Evolutionary conservation across 35 echinoderm and acorn worm species (phyloP).

Genomic region (Diadema setosum): DNA sequence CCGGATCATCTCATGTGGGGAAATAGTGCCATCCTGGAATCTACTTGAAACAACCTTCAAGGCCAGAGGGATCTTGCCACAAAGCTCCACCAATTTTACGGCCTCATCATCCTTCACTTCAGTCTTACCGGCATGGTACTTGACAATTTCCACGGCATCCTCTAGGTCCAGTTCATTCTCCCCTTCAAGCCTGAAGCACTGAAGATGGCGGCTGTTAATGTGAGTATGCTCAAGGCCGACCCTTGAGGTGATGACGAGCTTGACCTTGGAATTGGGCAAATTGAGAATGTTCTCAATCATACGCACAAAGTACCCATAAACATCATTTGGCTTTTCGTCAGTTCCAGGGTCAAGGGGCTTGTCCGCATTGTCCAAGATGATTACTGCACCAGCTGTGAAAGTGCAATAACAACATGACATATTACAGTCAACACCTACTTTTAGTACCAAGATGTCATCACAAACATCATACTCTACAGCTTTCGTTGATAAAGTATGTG

Average conservation of each 20-base stretch:
- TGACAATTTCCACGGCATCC: conserved; percentile 67
- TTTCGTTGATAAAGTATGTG: no score
- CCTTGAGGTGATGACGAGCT: conserved; percentile 81
- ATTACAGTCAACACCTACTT: no score
- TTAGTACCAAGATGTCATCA: no score
- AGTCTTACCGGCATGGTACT: conserved; percentile 66
- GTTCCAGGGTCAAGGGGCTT: conserved; percentile 68
- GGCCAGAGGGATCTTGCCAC: conserved; percentile 79
- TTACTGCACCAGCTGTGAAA: conserved; percentile 55
- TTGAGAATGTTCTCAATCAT: conserved; percentile 51
- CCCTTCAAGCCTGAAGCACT: conserved; percentile 60
- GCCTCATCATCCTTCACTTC: conserved; percentile 32
- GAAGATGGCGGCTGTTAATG: conserved; percentile 1
- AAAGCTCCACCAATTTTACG: conserved; percentile 18
- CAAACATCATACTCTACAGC: no score
- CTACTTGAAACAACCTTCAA: conserved; percentile 78
- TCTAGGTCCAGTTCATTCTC: conserved; percentile 73
- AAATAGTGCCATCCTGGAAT: conserved; percentile 70
- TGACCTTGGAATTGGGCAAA: conserved; percentile 38
- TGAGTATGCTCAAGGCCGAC: conserved; percentile 56
- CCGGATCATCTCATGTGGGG: conserved; percentile 64
- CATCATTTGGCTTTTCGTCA: conserved; percentile 15
- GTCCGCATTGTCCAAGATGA: conserved; percentile 88
- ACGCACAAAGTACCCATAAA: conserved; percentile 28
- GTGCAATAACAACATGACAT: not conserved